phyloP scores from a whole-genome alignment of 2,888 invertebrate genomes.

The Synergus itoensis region DNA sequence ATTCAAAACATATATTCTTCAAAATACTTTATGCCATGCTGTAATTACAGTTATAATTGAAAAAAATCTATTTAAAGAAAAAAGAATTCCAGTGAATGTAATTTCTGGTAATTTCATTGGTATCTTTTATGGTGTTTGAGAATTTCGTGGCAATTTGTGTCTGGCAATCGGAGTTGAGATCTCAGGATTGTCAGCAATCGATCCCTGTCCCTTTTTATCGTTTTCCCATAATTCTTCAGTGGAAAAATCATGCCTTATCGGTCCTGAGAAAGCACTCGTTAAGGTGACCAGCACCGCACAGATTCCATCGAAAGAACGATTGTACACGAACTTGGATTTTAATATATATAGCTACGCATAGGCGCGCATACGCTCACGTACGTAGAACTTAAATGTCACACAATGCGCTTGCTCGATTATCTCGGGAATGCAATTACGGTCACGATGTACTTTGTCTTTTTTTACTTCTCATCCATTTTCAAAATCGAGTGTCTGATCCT shows the following conservation, averaged over 20 bases:
- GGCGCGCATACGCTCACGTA: slow-evolving; percentile 2
- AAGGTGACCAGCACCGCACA: slow-evolving; percentile 12
- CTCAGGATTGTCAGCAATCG: background rate
- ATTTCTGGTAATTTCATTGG: too few relatives aligned
- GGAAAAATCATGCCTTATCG: slow-evolving; percentile 19
- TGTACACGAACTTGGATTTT: background rate
- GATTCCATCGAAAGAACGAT: slow-evolving; percentile 28
- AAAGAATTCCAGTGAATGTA: too few relatives aligned
- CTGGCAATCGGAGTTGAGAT: background rate
- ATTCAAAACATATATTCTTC: background rate
- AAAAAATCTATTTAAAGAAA: too few relatives aligned
- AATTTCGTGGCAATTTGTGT: background rate
- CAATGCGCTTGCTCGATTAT: slow-evolving; percentile 40
- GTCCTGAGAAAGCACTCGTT: slow-evolving; percentile 28
- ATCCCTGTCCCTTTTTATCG: slow-evolving; percentile 5
- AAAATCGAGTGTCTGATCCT: background rate
- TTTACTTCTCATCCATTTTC: background rate
- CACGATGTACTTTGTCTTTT: slow-evolving; percentile 30
- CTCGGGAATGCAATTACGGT: slow-evolving; percentile 41
- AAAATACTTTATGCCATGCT: too few relatives aligned
- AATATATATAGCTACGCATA: background rate
- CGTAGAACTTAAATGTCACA: slow-evolving; percentile 40
- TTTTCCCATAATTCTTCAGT: background rate
- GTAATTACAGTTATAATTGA: too few relatives aligned
- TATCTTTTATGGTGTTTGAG: background rate